Evolutionary conservation across 2,888 invertebrate genomes (phyloP).

Genomic region (Rhamnusium bicolor): DNA sequence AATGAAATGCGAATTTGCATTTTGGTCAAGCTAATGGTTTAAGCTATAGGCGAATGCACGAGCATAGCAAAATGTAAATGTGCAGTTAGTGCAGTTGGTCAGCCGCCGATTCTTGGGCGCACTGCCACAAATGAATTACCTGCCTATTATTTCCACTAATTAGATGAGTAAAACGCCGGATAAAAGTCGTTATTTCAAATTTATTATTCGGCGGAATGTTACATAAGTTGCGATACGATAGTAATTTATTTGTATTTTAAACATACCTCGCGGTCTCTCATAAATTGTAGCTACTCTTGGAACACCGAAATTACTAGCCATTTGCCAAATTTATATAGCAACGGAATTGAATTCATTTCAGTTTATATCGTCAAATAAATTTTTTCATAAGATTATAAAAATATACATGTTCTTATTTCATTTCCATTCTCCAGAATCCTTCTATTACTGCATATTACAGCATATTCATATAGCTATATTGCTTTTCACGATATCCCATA

Average conservation of each 20-base stretch:
- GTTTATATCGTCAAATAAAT: too few species aligned
- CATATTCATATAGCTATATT: too few species aligned
- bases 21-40: conserved; percentile 34
- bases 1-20: conserved; percentile 38
- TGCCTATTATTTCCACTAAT: conserved; percentile 24
- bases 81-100: conserved; percentile 11
- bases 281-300: too few species aligned
- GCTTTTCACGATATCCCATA: too few species aligned
- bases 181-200: not conserved
- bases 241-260: not conserved
- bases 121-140: conserved; percentile 5
- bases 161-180: conserved; percentile 10
- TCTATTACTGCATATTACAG: too few species aligned
- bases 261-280: too few species aligned
- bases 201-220: conserved; percentile 3
- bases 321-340: too few species aligned
- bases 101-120: conserved; percentile 10
- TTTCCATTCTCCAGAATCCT: too few species aligned
- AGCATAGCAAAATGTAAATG: conserved; percentile 27
- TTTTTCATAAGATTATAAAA: too few species aligned
- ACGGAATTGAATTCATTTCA: too few species aligned
- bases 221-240: not conserved
- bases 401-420: too few species aligned
- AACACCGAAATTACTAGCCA: too few species aligned
- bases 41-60: conserved; percentile 13